A percentile compares a stretch with the other conserved stretches of the same genome.
These are phyloP conservation scores for Calyptomena viridis DNA, from an alignment of 2,113 vertebrate species.

Conservation along the genomic window DNA sequence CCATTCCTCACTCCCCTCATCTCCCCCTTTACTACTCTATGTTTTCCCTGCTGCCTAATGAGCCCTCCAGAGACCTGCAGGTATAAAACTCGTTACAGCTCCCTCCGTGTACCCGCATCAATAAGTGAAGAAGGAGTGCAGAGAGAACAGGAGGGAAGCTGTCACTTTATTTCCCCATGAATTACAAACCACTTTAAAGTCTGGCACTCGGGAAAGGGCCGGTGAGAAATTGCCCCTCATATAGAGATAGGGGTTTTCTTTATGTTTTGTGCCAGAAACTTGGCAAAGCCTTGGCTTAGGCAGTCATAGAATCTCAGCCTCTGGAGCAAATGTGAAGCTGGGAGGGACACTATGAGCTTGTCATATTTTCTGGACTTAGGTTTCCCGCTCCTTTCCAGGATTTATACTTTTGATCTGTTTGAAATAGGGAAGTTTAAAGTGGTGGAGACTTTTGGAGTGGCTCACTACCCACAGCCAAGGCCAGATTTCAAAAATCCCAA, in stretches of 20 bases:
- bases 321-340: neutral
- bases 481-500: neutral
- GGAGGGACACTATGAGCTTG: neutral
- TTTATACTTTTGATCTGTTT: neutral
- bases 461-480: neutral
- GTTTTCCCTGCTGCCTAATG: slow-evolving; percentile 78
- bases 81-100: slow-evolving; percentile 75
- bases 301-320: neutral
- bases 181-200: slow-evolving; percentile 74
- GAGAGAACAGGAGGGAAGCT: slow-evolving; percentile 55
- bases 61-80: slow-evolving; percentile 76
- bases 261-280: slow-evolving; percentile 12
- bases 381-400: neutral
- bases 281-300: slow-evolving; percentile 7
- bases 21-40: slow-evolving; percentile 62
- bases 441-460: neutral
- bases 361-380: neutral
- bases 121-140: slow-evolving; percentile 62
- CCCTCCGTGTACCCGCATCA: slow-evolving; percentile 65
- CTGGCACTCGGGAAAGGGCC: slow-evolving; percentile 19
- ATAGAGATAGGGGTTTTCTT: slow-evolving; percentile 50
- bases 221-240: slow-evolving; percentile 44
- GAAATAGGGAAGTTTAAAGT: neutral
- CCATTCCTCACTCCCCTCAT: slow-evolving; percentile 54
- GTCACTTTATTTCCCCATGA: slow-evolving; percentile 72